Base-by-base conservation (phyloP, 1,140 invertebrate genomes). In the Nasonia vitripennis region DNA sequence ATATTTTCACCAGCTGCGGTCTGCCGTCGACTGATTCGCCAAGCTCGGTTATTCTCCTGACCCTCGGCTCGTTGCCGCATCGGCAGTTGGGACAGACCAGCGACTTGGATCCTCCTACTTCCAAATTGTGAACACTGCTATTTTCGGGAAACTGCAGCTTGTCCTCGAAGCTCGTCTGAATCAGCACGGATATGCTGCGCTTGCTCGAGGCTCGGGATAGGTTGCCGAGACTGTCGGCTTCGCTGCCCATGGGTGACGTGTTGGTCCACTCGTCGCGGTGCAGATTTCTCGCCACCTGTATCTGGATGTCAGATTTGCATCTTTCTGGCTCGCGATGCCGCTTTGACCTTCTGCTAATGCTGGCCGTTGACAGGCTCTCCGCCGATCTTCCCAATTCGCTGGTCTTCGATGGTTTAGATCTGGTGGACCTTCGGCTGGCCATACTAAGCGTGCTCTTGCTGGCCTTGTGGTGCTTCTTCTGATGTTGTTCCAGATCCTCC, bases 141-240 rank as follows among this genome's bases (percentile, higher is more conserved):
- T 89, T 89, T 81, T 91, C 89, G 6, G 88, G 89, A 6, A 87
- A 73, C 10, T 87, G 86, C 0, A 87, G 27, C 45, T 86, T 48
- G 11, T 92, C 90, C 0, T 93, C 91, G 23, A 93, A 91, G 74
- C 90, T 91, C 17, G 92, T 93, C 86, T 93, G 93, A 34, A 93
- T 91, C 62, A 92, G 82, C 1, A 93, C 91, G 2, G 92, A 93
- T 45, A 92, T 89, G 51, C 89, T 92, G 20, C 81, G 89, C 17
- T 90, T 91, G 74, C 91, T 92, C 1, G 87, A 88, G 0, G 89
- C 89, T 37, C 89, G 90, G 17, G 89, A 91, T 78, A 90, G 78
- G 37, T 68, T 78, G 14, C 1, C 17, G 3, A 31, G n/a, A 12
- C 37, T 73, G 20, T n/a, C 55, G 17, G 31, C 6, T 62, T 89